Evolutionary conservation across 2,113 vertebrate genomes (phyloP).

Genomic region (Progne subis): DNA sequence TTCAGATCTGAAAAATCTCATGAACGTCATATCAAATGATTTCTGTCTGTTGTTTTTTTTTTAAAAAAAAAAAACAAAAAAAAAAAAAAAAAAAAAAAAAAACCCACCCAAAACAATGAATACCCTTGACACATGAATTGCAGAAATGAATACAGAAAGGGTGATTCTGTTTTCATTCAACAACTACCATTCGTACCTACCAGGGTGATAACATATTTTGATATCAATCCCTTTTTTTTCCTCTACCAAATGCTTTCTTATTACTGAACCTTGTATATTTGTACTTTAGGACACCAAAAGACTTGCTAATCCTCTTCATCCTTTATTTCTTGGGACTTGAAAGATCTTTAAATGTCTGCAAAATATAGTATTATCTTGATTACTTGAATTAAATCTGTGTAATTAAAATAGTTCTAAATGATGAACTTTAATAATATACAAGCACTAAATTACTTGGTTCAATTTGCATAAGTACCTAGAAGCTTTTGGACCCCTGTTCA

Average conservation of each 20-base stretch:
- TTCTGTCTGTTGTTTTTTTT: too few relatives aligned
- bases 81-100: too few relatives aligned
- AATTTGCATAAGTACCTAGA: neutral
- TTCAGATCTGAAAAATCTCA: neutral
- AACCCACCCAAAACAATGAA: too few relatives aligned
- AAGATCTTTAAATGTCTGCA: neutral
- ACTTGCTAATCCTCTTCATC: neutral
- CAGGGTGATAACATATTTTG: neutral
- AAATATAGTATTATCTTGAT: neutral
- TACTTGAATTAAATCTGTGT: neutral
- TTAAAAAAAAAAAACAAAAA: too few relatives aligned
- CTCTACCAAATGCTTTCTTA: neutral
- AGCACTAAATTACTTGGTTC: neutral
- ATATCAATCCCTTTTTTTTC: neutral
- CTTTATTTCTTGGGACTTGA: neutral
- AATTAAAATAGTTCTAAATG: neutral
- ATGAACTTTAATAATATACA: neutral
- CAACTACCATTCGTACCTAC: neutral
- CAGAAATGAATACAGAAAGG: neutral
- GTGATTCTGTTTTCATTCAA: neutral
- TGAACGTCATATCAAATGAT: neutral
- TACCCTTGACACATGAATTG: neutral
- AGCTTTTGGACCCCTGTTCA: neutral
- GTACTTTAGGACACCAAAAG: neutral
- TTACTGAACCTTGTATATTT: slow-evolving; percentile 18